phyloP scores from a whole-genome alignment of 2,113 vertebrate genomes.

The Platysteira castanea region DNA sequence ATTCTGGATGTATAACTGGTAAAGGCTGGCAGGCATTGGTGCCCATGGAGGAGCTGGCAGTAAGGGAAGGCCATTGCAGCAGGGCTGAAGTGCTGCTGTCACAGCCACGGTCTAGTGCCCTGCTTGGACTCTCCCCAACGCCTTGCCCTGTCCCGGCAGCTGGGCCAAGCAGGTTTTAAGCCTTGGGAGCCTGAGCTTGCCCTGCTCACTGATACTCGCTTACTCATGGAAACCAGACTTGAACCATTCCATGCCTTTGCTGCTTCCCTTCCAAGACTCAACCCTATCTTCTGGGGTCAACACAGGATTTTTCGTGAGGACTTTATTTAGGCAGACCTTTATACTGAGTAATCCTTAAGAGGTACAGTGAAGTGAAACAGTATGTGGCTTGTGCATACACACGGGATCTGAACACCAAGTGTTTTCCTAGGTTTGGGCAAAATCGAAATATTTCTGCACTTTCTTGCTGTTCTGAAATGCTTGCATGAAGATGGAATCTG shows the following conservation, averaged over 20 bases:
- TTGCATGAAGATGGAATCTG: background rate
- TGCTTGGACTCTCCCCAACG: background rate
- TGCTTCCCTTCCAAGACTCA: background rate
- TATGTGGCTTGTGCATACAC: background rate
- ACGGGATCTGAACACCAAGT: background rate
- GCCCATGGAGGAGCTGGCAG: background rate
- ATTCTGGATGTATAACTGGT: background rate
- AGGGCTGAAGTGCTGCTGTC: background rate
- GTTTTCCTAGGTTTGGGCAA: background rate
- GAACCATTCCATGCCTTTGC: background rate
- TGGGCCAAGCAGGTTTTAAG: background rate
- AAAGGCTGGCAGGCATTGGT: background rate
- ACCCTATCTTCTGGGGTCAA: background rate
- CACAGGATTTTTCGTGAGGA: background rate
- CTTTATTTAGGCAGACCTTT: background rate
- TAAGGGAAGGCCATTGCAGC: background rate
- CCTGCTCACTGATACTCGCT: background rate
- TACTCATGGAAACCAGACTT: background rate
- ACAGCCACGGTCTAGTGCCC: background rate
- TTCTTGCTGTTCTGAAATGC: background rate
- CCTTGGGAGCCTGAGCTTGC: background rate
- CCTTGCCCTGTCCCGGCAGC: background rate
- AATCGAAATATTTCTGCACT: background rate
- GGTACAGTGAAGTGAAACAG: background rate
- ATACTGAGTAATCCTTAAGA: background rate